These are phyloP conservation scores for Chymomyza procnemis DNA, from an alignment of 2,888 invertebrate species.

Conservation along the genomic window DNA sequence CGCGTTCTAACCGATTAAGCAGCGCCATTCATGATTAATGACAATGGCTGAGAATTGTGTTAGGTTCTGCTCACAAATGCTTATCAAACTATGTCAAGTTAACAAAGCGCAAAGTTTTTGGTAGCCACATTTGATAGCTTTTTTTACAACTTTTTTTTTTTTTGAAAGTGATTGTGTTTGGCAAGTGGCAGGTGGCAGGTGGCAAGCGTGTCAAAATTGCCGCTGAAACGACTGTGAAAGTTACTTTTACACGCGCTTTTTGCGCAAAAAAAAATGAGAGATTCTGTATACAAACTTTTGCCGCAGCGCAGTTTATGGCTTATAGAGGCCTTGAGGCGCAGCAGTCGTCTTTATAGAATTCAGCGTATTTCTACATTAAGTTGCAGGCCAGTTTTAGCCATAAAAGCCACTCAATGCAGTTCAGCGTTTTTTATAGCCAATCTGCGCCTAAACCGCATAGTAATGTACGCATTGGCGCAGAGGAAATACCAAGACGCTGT, in stretches of 20 bases:
- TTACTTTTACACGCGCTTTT: conserved; percentile 31
- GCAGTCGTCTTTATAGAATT: conserved; percentile 18
- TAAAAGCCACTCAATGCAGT: conserved; percentile 26
- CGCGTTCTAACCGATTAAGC: neutral
- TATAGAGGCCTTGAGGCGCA: conserved; percentile 24
- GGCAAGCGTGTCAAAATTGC: conserved; percentile 38
- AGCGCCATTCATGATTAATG: conserved; percentile 37
- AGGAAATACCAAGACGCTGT: conserved; percentile 56
- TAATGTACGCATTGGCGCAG: conserved; percentile 1
- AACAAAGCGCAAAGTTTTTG: neutral
- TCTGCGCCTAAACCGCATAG: conserved; percentile 6
- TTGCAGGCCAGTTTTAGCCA: conserved; percentile 2
- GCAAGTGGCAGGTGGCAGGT: conserved; percentile 37
- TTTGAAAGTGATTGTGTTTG: conserved; percentile 59
- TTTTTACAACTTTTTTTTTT: too few relatives aligned
- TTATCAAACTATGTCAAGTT: conserved; percentile 32
- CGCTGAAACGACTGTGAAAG: conserved; percentile 57
- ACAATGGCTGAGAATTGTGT: conserved; percentile 51
- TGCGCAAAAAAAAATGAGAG: conserved; percentile 1
- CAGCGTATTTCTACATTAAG: conserved; percentile 1
- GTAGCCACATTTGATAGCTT: too few relatives aligned
- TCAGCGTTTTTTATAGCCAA: conserved; percentile 18
- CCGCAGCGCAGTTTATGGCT: neutral
- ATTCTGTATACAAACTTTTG: conserved; percentile 10
- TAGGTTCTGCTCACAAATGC: conserved; percentile 12